Evolutionary conservation across 2,888 invertebrate species (phyloP).

Genomic region (Leptothorax acervorum): DNA sequence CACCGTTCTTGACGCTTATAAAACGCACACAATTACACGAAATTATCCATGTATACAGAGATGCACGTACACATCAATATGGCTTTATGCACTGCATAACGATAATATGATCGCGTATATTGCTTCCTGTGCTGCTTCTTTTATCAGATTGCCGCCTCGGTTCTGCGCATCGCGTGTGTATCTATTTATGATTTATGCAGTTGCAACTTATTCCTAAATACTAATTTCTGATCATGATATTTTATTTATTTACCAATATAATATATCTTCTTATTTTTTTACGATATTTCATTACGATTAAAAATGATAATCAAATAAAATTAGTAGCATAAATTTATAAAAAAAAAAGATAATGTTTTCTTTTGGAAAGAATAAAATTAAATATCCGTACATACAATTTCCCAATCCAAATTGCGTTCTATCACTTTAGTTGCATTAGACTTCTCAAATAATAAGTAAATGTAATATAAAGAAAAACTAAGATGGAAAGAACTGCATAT

Average conservation of each 20-base stretch:
- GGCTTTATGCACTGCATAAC: neutral
- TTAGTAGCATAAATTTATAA: neutral
- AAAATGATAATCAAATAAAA: neutral
- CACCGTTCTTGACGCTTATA: conserved; percentile 31
- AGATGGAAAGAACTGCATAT: neutral
- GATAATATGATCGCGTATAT: conserved; percentile 3
- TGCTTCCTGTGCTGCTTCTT: conserved; percentile 28
- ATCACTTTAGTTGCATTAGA: neutral
- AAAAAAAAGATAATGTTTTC: neutral
- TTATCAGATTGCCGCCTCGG: conserved; percentile 38
- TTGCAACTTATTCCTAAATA: neutral
- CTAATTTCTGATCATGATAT: neutral
- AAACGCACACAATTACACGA: conserved; percentile 10
- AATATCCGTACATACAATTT: neutral
- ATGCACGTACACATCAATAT: neutral
- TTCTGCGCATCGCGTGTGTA: conserved; percentile 2
- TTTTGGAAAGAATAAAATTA: neutral
- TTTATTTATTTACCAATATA: neutral
- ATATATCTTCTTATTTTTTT: neutral
- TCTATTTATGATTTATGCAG: conserved; percentile 24
- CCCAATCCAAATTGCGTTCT: neutral
- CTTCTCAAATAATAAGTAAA: neutral
- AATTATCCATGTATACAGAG: neutral
- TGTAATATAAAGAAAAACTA: neutral
- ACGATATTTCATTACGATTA: neutral